A percentile compares a stretch with the other conserved stretches of the same genome.
Conservation (phyloP, 1,140 invertebrate species). For the Drosophila elegans region DNA sequence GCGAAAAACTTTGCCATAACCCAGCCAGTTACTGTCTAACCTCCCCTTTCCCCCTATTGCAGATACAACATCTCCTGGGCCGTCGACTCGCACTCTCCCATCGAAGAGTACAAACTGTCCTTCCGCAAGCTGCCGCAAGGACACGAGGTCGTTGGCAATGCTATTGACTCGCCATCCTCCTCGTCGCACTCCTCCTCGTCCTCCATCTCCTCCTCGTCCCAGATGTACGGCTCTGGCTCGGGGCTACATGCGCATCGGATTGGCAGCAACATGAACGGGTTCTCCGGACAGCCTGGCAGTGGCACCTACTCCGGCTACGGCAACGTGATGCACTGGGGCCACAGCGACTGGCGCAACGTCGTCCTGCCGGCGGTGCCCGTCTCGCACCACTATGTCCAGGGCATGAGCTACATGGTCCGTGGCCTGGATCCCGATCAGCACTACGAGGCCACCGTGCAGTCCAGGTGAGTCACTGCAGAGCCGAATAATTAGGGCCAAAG, state of each 20-base stretch:
- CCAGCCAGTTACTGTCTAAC: slow-evolving; percentile 19
- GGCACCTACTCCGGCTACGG: slow-evolving; percentile 76
- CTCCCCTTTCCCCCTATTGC: not conserved
- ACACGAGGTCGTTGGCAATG: slow-evolving; percentile 85
- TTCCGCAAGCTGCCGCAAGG: slow-evolving; percentile 87
- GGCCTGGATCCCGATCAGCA: slow-evolving; percentile 87
- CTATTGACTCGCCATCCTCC: slow-evolving; percentile 84
- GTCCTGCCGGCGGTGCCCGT: slow-evolving; percentile 86
- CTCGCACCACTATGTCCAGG: slow-evolving; percentile 85
- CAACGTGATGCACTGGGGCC: slow-evolving; percentile 83
- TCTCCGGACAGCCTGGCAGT: slow-evolving; percentile 15
- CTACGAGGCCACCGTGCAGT: slow-evolving; percentile 88
- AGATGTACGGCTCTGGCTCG: slow-evolving; percentile 68
- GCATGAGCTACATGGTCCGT: slow-evolving; percentile 87
- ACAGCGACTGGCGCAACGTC: slow-evolving; percentile 87
- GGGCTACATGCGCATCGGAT: slow-evolving; percentile 74
- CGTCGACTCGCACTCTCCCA: slow-evolving; percentile 88
- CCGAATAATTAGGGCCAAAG: slow-evolving; percentile 8
- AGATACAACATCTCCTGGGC: slow-evolving; percentile 89
- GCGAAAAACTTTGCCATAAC: slow-evolving; percentile 52
- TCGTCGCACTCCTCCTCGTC: slow-evolving; percentile 73
- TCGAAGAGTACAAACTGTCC: slow-evolving; percentile 88
- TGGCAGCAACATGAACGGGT: slow-evolving; percentile 59
- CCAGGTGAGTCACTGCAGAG: slow-evolving; percentile 81
- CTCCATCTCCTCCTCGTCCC: slow-evolving; percentile 58